Evolutionary conservation across 2,797 vertebrate species (phyloP).

Genomic region (Hydrolagus colliei): DNA sequence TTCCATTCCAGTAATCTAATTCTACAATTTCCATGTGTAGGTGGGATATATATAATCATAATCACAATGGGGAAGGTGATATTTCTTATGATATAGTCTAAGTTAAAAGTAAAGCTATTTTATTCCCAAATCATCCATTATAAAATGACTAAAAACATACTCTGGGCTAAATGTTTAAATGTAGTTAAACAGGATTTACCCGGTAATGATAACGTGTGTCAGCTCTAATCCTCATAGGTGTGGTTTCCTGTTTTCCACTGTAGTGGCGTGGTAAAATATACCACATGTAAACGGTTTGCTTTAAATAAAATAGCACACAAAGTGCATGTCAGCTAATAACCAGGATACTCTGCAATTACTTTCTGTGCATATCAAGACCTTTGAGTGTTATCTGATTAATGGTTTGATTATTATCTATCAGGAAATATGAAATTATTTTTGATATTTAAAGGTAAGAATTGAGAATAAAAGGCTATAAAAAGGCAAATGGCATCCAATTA

Average conservation of each 20-base stretch:
- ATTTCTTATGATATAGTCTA: too few relatives aligned
- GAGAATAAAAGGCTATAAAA: too few relatives aligned
- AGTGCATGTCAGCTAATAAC: not conserved
- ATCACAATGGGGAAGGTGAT: too few relatives aligned
- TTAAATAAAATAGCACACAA: not conserved
- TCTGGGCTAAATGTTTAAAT: not conserved
- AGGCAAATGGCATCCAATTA: too few relatives aligned
- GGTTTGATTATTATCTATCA: not conserved
- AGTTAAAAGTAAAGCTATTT: not conserved
- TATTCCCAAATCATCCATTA: not conserved
- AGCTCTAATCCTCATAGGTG: not conserved
- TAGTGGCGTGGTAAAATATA: not conserved
- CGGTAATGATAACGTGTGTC: not conserved
- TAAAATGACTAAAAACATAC: not conserved
- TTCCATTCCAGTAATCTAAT: too few relatives aligned
- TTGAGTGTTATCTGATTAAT: not conserved
- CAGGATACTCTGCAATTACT: not conserved
- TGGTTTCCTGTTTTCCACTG: not conserved
- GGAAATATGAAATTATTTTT: not conserved
- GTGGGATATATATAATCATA: too few relatives aligned
- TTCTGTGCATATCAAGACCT: not conserved
- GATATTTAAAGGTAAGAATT: not conserved
- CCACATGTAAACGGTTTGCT: not conserved
- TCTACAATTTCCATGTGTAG: too few relatives aligned
- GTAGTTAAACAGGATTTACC: not conserved